phyloP scores from a whole-genome alignment of 1,140 invertebrate species.

The Drosophila melanica region DNA sequence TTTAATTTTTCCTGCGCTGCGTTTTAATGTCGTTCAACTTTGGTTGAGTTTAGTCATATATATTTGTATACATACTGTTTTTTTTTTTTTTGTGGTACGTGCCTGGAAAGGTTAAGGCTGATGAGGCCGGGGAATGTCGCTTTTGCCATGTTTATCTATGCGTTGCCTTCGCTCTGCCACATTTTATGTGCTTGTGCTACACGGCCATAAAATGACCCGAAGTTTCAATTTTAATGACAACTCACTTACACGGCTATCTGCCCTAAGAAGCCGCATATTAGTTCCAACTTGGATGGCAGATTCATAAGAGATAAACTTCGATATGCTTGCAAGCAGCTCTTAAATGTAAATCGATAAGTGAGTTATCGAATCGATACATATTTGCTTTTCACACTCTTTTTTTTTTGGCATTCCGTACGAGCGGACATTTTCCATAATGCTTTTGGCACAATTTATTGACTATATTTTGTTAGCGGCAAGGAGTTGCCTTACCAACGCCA shows the following conservation, averaged over 20 bases:
- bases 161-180: slow-evolving; percentile 29
- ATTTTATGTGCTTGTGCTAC: slow-evolving; percentile 59
- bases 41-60: slow-evolving; percentile 34
- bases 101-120: slow-evolving; percentile 47
- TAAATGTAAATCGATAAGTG: slow-evolving; percentile 2
- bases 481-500: slow-evolving; percentile 34
- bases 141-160: slow-evolving; percentile 55
- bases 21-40: slow-evolving; percentile 72
- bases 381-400: slow-evolving; percentile 9
- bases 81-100: slow-evolving; percentile 59
- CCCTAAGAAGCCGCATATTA: slow-evolving; percentile 36
- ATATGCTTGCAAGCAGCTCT: no score
- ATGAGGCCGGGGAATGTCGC: slow-evolving; percentile 26
- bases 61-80: slow-evolving; percentile 7
- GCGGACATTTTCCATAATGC: slow-evolving; percentile 46
- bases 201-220: slow-evolving; percentile 70
- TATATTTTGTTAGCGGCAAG: slow-evolving; percentile 43
- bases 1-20: slow-evolving; percentile 47
- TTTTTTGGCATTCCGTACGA: slow-evolving; percentile 7
- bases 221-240: slow-evolving; percentile 78
- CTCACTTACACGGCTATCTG: slow-evolving; percentile 62
- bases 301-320: no score
- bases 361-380: neutral
- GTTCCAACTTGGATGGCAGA: slow-evolving; percentile 41
- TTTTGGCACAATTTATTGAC: slow-evolving; percentile 65